A percentile compares a stretch with the other conserved stretches of the same genome.
Evolutionary conservation across 2,797 vertebrate species (phyloP).

Genomic region (Chiroxiphia lanceolata): DNA sequence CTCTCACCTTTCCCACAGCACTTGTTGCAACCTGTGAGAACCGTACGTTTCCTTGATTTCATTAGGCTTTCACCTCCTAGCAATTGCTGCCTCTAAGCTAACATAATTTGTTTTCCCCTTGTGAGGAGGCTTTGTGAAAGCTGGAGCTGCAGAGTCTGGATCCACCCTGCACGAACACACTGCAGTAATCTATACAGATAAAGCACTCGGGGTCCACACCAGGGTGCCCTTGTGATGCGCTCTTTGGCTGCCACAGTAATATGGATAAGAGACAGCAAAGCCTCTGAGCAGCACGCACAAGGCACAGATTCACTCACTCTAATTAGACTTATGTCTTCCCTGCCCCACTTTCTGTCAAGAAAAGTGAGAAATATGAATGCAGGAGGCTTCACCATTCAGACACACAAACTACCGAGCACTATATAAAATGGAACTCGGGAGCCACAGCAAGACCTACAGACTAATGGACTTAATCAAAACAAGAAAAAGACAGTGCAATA

Average conservation of each 20-base stretch:
- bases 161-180: not conserved
- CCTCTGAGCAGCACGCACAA: not conserved
- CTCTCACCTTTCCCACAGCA: not conserved
- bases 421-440: not conserved
- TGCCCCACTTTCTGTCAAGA: not conserved
- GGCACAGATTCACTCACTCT: not conserved
- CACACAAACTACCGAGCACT: not conserved
- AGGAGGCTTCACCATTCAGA: not conserved
- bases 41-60: not conserved
- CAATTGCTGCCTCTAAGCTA: not conserved
- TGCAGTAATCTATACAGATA: not conserved
- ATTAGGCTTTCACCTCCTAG: not conserved
- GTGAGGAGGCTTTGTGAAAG: not conserved
- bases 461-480: not conserved
- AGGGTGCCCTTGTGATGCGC: constrained; percentile 23
- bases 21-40: not conserved
- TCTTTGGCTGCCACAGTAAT: not conserved
- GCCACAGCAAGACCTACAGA: not conserved
- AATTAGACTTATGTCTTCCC: constrained; percentile 15
- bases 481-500: not conserved
- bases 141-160: not conserved
- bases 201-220: not conserved
- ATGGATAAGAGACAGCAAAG: constrained; percentile 47
- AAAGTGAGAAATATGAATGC: not conserved
- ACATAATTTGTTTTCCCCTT: not conserved